Conservation (phyloP, 2,888 invertebrate genomes). For the Salpingus planirostris region DNA sequence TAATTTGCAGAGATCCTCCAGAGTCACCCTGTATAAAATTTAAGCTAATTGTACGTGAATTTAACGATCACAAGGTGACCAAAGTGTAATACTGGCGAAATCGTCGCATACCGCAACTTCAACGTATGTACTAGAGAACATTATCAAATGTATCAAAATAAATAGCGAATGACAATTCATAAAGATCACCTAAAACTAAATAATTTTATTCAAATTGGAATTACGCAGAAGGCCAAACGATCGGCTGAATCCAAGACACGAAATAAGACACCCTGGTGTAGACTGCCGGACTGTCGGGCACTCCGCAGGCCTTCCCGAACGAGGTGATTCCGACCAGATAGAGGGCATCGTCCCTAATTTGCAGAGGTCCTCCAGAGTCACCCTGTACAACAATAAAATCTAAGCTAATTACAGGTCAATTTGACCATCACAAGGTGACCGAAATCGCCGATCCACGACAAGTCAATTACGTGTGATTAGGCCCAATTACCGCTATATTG, state of each 20-base stretch:
- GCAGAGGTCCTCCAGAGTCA: constrained; percentile 1
- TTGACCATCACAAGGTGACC: too few species aligned
- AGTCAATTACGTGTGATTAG: too few species aligned
- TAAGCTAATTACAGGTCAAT: too few species aligned
- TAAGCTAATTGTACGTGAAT: too few species aligned
- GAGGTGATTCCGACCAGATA: neutral
- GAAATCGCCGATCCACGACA: constrained; percentile 42
- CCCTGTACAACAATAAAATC: constrained; percentile 26
- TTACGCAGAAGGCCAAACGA: too few species aligned
- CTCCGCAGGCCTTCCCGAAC: constrained; percentile 8
- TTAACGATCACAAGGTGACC: too few species aligned
- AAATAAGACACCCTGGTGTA: constrained; percentile 13
- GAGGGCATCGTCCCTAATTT: neutral
- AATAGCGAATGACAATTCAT: too few species aligned
- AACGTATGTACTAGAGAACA: constrained; percentile 23
- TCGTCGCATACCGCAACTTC: constrained; percentile 38
- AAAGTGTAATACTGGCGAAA: constrained; percentile 41
- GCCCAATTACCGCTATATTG: too few species aligned
- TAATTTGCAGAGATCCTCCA: neutral
- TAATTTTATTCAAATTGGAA: neutral
- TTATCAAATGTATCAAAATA: constrained; percentile 19
- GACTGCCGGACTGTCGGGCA: constrained; percentile 11
- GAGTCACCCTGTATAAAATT: too few species aligned
- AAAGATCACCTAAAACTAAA: too few species aligned
- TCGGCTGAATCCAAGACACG: constrained; percentile 11